Evolutionary conservation across 2,888 invertebrate species (phyloP).

Genomic region (Mesorhabditis sp.): DNA sequence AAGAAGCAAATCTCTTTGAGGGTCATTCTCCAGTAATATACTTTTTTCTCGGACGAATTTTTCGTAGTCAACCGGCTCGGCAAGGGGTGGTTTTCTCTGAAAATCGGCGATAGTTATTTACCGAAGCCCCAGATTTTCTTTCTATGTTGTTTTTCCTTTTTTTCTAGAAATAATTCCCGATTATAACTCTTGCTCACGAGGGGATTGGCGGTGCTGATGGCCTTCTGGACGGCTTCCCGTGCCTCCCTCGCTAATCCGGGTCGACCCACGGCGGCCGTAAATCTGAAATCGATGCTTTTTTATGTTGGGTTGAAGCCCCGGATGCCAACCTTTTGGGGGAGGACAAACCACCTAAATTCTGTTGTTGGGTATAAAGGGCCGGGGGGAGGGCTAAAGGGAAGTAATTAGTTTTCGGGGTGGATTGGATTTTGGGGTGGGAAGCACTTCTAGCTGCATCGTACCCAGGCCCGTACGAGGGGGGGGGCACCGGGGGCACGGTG

Average conservation of each 20-base stretch:
- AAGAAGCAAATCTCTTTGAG: constrained; percentile 49
- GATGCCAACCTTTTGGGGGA: no score
- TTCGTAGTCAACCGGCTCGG: constrained; percentile 53
- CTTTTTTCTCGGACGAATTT: constrained; percentile 49
- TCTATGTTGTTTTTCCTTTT: not conserved
- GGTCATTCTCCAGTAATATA: constrained; percentile 52
- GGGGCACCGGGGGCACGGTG: no score
- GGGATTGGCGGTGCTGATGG: constrained; percentile 47
- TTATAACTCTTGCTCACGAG: constrained; percentile 19
- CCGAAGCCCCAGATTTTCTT: not conserved
- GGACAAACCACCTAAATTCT: no score
- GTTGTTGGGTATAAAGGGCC: not conserved
- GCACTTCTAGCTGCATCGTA: no score
- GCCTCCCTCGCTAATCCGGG: constrained; percentile 53
- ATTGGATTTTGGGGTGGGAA: not conserved
- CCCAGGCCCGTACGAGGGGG: no score
- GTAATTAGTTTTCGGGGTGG: not conserved
- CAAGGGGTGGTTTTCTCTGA: constrained; percentile 47
- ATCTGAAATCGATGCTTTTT: constrained; percentile 23
- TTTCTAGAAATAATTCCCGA: not conserved
- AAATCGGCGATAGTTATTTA: constrained; percentile 10
- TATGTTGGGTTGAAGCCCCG: no score
- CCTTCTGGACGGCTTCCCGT: constrained; percentile 51
- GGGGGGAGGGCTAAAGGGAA: not conserved
- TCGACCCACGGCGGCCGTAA: constrained; percentile 51